Base-by-base conservation (phyloP, 2,113 vertebrate species). In the Etheostoma spectabile region DNA sequence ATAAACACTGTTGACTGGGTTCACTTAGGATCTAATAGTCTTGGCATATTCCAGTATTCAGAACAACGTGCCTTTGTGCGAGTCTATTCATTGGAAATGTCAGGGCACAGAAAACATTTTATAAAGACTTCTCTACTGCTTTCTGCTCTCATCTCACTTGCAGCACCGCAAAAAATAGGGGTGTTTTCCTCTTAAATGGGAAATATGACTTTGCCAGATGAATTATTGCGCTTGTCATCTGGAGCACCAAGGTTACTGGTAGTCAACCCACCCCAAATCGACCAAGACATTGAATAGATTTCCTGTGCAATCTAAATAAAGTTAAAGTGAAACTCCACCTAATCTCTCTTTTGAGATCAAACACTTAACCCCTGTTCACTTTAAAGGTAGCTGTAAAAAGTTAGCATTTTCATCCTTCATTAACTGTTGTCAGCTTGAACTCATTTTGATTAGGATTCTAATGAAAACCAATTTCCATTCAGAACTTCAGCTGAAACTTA, bases 1-100 rank as follows among this genome's bases (percentile, higher is more conserved):
- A 69, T 84, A 79, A 69, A 56, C 35, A 68, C 55, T 53, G 59
- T 48, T 52, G 45, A n/a, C 63, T 74, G 18, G 51, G 45, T 74
- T 85, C 56, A 66, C 63, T 65, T 77, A 84, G 24, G 27, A 81
- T 77, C 27, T 33, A 61, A 89, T 81, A 61, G 72, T 72, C 42
- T 55, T 51, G 69, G 56, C 69, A 75, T 64, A 52, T 53, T 65
- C 11, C 3, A 21, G 65, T 60, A 77, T 85, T 79, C 70, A 72
- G 59, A 85, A 51, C 57, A 68, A 77, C 46, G 52, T 48, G 55
- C 68, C 64, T 62, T 22, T 64, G 51, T 59, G 61, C 2, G 1
- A 65, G 65, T 64, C 65, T 53, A 73, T 89, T 86, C 53, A 69
- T 24, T 83, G 74, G 19, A 85, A 89, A 85, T 90, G 85, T 79